Evolutionary conservation across 2,797 vertebrate species (phyloP).

Genomic region (Myoxocephalus aenaeus): DNA sequence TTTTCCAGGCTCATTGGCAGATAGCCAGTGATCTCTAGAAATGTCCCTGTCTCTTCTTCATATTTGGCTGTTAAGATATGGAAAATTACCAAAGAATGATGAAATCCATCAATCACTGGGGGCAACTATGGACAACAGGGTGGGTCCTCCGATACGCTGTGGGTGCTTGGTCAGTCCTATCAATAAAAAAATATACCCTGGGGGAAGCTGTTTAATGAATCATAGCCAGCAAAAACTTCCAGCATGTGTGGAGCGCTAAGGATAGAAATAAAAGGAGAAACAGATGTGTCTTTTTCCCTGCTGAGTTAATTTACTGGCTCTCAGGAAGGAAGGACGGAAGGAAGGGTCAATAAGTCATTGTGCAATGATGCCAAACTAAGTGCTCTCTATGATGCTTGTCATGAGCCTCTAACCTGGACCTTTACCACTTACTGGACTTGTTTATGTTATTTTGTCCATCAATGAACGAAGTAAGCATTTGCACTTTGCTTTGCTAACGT

Average conservation of each 20-base stretch:
- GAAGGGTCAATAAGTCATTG: not conserved
- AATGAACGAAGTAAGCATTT: no score
- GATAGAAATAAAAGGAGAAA: not conserved
- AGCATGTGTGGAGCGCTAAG: not conserved
- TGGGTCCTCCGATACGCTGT: not conserved
- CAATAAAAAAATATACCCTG: not conserved
- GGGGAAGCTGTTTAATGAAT: not conserved
- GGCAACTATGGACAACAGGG: not conserved
- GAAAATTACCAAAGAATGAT: not conserved
- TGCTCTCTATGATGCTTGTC: no score
- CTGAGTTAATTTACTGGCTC: not conserved
- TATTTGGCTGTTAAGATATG: slow-evolving; percentile 19
- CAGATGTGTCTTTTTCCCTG: no score
- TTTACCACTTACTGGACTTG: no score
- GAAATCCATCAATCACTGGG: not conserved
- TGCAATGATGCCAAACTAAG: no score
- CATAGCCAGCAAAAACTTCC: not conserved
- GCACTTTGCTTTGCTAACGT: no score
- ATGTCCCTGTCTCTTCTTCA: not conserved
- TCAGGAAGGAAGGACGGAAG: not conserved
- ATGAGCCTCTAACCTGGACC: no score
- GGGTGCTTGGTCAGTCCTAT: not conserved
- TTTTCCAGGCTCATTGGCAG: not conserved
- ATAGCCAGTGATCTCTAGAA: not conserved
- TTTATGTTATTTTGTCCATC: no score